Percentiles rank a stretch among this genome's conserved stretches.
Evolutionary conservation across 2,797 vertebrate genomes (phyloP).

Genomic region (Bovichtus diacanthus): DNA sequence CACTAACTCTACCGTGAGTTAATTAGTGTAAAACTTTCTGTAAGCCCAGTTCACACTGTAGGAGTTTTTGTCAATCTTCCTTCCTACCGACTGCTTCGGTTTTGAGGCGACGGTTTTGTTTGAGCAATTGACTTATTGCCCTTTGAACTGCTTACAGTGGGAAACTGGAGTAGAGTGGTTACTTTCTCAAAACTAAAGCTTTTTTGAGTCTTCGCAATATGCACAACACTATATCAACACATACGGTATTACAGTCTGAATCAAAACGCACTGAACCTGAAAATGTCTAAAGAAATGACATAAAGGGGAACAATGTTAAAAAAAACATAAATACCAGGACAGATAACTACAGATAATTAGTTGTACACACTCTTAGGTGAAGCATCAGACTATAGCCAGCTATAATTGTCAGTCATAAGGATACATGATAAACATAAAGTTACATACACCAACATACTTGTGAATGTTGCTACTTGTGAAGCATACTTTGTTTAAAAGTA

Average conservation of each 20-base stretch:
- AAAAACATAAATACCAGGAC: background rate
- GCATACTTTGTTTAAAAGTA: constrained; percentile 3
- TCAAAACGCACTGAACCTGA: background rate
- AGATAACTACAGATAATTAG: background rate
- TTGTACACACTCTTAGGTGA: background rate
- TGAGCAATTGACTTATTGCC: background rate
- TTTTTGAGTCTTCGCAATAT: background rate
- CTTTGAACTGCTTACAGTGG: background rate
- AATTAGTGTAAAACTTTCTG: background rate
- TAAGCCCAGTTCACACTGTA: background rate
- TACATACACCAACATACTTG: background rate
- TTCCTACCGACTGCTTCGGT: background rate
- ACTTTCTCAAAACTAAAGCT: background rate
- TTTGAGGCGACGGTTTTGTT: background rate
- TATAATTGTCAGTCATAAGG: background rate
- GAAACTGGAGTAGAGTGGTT: background rate
- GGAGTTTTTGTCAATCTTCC: background rate
- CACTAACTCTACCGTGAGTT: background rate
- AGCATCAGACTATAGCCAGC: background rate
- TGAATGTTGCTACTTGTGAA: background rate
- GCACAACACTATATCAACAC: background rate
- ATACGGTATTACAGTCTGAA: background rate
- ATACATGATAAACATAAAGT: background rate
- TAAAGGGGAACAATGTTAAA: background rate
- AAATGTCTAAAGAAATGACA: background rate